Evolutionary conservation across 2,113 vertebrate species (phyloP), one percentile per base, ranked within the genome.

Genomic region (Arothron firmamentum): DNA sequence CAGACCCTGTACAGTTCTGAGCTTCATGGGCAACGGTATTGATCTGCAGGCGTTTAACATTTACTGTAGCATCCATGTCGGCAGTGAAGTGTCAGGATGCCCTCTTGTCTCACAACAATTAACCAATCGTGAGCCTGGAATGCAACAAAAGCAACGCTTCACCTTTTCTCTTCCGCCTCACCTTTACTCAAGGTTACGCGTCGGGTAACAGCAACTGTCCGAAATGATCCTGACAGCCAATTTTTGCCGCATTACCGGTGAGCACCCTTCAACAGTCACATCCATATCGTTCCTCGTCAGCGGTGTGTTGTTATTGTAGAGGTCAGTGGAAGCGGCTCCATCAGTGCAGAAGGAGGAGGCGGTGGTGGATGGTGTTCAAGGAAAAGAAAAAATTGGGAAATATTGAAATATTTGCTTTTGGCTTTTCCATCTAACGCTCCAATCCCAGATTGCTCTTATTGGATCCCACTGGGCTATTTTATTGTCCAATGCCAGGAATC

Each of bases 31-130:
- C 65, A 50, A 59, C n/a, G 2, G 11, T 79, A 89, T 87, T 25
- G 86, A 89, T 83, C 81, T 57, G 14, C 53, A 87, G 70, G 79
- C 72, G 76, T 84, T 80, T 86, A 75, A 71, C 86, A 75, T 83
- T 79, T 82, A 77, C 78, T 83, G 77, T 75, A 78, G 74, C 52
- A 58, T 66, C 60, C 25, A 34, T 8, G 18, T 74, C 53, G 61
- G 61, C 63, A 65, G 52, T 62, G 41, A 60, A 54, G 70, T 72
- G 80, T 80, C 67, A 70, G 59, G 60, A 61, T 70, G 75, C 62
- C 34, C 62, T 49, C 55, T 56, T 21, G 18, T 34, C 34, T 63
- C 56, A 42, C 11, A 38, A 38, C 34, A 38, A 38, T 38, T 38
- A 38, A 38, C 34, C 34, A 38, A 38, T 38, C 34, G 10, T 4